Base-by-base conservation (phyloP, 2,797 vertebrate genomes). In the Enteromius argenteus region DNA sequence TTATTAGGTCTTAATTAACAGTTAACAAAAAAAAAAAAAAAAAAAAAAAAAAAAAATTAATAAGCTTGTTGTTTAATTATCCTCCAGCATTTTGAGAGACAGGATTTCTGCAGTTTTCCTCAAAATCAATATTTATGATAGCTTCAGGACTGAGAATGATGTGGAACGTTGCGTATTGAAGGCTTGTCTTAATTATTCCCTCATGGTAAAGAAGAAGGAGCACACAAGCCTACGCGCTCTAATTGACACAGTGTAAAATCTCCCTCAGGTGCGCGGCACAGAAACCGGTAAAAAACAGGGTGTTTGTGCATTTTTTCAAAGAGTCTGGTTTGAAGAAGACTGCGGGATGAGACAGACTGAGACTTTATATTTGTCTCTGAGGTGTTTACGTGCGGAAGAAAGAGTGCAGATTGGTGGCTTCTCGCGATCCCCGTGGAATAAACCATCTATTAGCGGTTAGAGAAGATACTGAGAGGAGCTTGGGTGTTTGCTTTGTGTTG, bases 381-480 rank as follows among this genome's bases (percentile, higher is more conserved):
- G 67, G 69, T 64, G 78, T 78, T 84, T 78, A 60, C 44, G 69
- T 66, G 77, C 1, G 0, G 42, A 75, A 53, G 69, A 85, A 75
- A 81, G 72, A 62, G 56, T 42, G 51, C 66, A 73, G 85, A 79
- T 78, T 78, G 74, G 82, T 58, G 79, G 85, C 68, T 84, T 73
- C 51, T 81, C 44, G 37, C 15, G 21, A 30, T 86, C 87, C 79
- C 87, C 1, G n/a, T 80, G 75, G 87, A 86, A 85, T 88, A 81
- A 86, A 74, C 53, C 60, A 64, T 80, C 85, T 71, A 76, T 76
- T 74, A 83, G 51, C 17, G 23, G 85, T 89, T 86, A 83, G 80
- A 85, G 88, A 88, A 90, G 90, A 91, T 89, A 90, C 91, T 87
- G 90, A 91, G 89, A 84, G 84, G 66, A 79, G 69, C 62, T 75